Percentiles rank a stretch among this genome's conserved stretches.
phyloP scores from a whole-genome alignment of 1,140 invertebrate genomes.

The Prorops nasuta region DNA sequence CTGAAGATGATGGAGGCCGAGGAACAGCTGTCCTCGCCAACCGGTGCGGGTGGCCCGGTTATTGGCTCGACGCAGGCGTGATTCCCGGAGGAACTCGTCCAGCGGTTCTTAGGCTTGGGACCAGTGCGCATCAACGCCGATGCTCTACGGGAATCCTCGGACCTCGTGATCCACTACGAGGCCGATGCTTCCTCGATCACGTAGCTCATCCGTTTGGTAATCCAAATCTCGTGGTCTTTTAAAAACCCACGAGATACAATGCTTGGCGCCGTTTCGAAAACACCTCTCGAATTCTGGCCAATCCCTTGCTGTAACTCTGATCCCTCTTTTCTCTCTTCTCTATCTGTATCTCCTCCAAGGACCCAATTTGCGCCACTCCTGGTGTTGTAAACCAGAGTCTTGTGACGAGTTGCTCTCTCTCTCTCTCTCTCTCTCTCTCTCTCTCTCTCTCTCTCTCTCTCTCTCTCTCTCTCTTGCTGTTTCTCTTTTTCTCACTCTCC shows the following conservation, averaged over 20 bases:
- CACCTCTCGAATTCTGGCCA: too few species aligned
- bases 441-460: neutral
- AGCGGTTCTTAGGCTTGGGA: constrained; percentile 19
- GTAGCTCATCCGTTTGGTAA: too few species aligned
- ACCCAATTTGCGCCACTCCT: too few species aligned
- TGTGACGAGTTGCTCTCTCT: too few species aligned
- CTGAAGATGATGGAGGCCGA: constrained; percentile 51
- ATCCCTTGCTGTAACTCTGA: too few species aligned
- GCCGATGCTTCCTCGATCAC: neutral
- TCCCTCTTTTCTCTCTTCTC: too few species aligned
- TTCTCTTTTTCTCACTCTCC: neutral
- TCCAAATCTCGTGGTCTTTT: too few species aligned
- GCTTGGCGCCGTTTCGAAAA: neutral
- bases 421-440: neutral
- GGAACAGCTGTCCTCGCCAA: constrained; percentile 19
- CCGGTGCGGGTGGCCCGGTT: constrained; percentile 25
- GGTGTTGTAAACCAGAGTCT: too few species aligned
- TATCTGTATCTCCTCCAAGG: too few species aligned
- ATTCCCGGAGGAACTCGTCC: constrained; percentile 17
- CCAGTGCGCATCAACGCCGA: constrained; percentile 17
- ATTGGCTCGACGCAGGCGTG: constrained; percentile 37
- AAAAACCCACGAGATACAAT: neutral
- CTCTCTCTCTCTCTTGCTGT: too few species aligned
- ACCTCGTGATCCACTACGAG: neutral
- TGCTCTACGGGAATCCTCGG: neutral